Conservation (phyloP, 2,113 vertebrate genomes). For the Neolamprologus variostigma region DNA sequence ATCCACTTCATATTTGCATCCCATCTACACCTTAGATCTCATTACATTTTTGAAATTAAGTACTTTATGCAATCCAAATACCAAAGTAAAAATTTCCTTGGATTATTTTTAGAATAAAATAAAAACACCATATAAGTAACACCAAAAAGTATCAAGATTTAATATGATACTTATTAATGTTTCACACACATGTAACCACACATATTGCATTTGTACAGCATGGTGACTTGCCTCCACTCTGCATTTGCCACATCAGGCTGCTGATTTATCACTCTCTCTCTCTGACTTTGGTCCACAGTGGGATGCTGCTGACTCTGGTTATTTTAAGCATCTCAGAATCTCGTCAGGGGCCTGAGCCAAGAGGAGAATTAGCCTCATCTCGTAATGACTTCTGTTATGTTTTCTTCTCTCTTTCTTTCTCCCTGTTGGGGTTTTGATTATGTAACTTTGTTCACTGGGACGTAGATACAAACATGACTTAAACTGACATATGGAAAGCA, state of each 20-base stretch:
- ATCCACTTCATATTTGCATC: background rate
- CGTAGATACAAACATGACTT: conserved; percentile 2
- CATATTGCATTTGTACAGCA: background rate
- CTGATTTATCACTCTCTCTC: background rate
- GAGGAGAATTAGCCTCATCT: conserved; percentile 1
- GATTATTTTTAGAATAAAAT: background rate
- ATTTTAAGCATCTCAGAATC: conserved; percentile 16
- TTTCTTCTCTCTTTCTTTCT: background rate
- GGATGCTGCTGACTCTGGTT: background rate
- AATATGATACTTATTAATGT: background rate
- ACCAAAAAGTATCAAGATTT: background rate
- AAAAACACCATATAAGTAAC: background rate
- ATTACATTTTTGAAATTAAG: background rate
- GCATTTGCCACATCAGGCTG: background rate
- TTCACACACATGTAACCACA: background rate
- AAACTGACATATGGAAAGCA: background rate
- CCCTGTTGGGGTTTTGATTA: conserved; percentile 12
- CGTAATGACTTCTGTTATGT: background rate
- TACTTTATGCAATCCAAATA: background rate
- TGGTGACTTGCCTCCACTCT: background rate
- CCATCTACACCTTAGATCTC: background rate
- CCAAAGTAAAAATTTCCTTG: background rate
- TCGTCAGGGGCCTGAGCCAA: background rate
- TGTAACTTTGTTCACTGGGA: conserved; percentile 8
- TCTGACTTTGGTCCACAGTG: background rate